phyloP scores from a whole-genome alignment of 2,888 invertebrate species.

The Trichogramma evanescens region DNA sequence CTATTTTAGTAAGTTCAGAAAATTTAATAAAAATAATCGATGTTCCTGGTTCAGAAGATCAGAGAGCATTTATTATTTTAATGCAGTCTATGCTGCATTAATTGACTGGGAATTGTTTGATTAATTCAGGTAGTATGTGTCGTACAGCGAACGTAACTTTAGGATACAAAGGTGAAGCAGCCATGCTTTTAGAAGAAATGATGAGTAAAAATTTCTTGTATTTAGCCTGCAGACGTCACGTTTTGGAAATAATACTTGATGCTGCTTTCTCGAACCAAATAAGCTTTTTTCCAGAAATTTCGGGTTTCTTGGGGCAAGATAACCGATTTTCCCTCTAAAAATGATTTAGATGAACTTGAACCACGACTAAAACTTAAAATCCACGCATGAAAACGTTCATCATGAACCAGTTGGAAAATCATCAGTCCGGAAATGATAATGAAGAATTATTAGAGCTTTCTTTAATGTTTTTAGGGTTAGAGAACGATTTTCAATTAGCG shows the following conservation, averaged over 20 bases:
- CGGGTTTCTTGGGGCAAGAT: conserved; percentile 1
- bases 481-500: conserved; percentile 6
- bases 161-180: conserved; percentile 24
- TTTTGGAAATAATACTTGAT: too few species aligned
- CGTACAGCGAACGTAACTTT: conserved; percentile 24
- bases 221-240: too few species aligned
- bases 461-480: conserved; percentile 24
- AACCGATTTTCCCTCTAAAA: conserved; percentile 10
- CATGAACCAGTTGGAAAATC: background rate
- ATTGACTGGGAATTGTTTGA: too few species aligned
- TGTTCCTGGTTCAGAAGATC: too few species aligned
- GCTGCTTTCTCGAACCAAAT: conserved; percentile 11
- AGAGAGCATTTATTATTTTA: too few species aligned
- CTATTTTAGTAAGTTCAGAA: too few species aligned
- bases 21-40: too few species aligned
- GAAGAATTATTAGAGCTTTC: conserved; percentile 22
- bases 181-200: conserved; percentile 13
- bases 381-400: background rate
- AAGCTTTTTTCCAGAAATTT: conserved; percentile 21
- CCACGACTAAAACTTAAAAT: background rate
- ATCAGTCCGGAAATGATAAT: too few species aligned
- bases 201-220: background rate
- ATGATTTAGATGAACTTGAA: conserved; percentile 2
- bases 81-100: too few species aligned
- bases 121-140: background rate